phyloP scores from a whole-genome alignment of 2,113 vertebrate genomes.

The Saimiri boliviensis region DNA sequence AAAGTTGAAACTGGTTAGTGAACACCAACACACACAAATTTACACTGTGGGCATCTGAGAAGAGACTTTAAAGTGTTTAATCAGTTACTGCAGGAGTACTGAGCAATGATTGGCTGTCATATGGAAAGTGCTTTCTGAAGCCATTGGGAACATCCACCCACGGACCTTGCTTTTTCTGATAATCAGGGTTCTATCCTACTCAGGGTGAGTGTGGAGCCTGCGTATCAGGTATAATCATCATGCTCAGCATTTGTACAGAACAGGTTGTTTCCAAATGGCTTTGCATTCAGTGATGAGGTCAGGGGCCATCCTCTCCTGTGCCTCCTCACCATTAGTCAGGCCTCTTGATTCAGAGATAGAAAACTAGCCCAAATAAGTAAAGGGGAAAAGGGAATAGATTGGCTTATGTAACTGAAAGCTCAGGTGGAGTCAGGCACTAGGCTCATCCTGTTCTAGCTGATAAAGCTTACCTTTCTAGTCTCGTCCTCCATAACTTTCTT shows the following conservation, averaged over 20 bases:
- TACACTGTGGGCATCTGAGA: neutral
- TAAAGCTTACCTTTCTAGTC: neutral
- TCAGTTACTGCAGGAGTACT: neutral
- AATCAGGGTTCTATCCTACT: constrained; percentile 29
- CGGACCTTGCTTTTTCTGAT: constrained; percentile 56
- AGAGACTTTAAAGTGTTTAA: neutral
- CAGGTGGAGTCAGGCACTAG: neutral
- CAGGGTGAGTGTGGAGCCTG: constrained; percentile 26
- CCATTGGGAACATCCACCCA: constrained; percentile 63
- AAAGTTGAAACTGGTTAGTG: neutral
- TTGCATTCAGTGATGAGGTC: constrained; percentile 47
- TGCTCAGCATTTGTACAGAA: constrained; percentile 55
- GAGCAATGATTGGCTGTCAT: neutral
- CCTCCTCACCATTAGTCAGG: constrained; percentile 58
- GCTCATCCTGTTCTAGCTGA: neutral
- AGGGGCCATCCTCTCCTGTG: constrained; percentile 3
- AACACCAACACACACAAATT: neutral
- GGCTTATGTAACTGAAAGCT: constrained; percentile 27
- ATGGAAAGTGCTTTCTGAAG: constrained; percentile 55
- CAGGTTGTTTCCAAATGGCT: constrained; percentile 68
- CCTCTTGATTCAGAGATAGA: constrained; percentile 59
- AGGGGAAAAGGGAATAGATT: neutral
- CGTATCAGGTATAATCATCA: constrained; percentile 57
- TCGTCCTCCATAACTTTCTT: neutral
- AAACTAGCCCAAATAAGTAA: constrained; percentile 39